Evolutionary conservation across 2,888 invertebrate genomes (phyloP).

Genomic region (Ferrisia virgata): DNA sequence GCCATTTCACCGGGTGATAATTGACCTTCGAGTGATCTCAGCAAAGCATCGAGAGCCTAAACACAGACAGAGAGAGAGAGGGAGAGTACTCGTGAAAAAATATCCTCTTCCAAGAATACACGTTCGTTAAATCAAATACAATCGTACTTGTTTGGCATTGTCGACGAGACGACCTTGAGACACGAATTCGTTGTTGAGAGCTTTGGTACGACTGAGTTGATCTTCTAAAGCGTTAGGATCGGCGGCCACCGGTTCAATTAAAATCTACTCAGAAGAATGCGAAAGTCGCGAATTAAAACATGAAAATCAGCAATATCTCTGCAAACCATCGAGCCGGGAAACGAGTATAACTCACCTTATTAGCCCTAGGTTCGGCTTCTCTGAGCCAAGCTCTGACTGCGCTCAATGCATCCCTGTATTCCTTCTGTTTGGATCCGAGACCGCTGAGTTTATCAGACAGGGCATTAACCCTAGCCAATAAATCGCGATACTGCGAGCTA

Average conservation of each 20-base stretch:
- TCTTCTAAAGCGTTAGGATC: constrained; percentile 85
- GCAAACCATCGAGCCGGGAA: background rate
- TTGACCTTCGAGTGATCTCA: constrained; percentile 62
- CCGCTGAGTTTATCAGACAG: constrained; percentile 78
- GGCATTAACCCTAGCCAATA: constrained; percentile 76
- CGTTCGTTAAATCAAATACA: background rate
- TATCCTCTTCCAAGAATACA: background rate
- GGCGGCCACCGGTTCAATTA: constrained; percentile 79
- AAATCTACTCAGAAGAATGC: constrained; percentile 53
- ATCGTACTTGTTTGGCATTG: constrained; percentile 61
- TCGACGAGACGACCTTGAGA: constrained; percentile 83
- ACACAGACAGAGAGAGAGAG: too few relatives aligned
- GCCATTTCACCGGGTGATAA: constrained; percentile 76
- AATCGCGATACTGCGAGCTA: constrained; percentile 74
- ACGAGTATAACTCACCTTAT: constrained; percentile 54
- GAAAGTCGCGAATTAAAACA: background rate
- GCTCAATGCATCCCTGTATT: constrained; percentile 79
- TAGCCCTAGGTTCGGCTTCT: constrained; percentile 62
- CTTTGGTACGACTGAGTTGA: constrained; percentile 78
- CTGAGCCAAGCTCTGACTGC: constrained; percentile 75
- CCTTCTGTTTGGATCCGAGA: constrained; percentile 71
- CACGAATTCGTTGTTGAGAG: constrained; percentile 80
- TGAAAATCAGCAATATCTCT: background rate
- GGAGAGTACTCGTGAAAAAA: constrained; percentile 42
- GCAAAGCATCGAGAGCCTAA: constrained; percentile 47